phyloP scores from a whole-genome alignment of 1,140 invertebrate genomes.

The Monochamus saltuarius region DNA sequence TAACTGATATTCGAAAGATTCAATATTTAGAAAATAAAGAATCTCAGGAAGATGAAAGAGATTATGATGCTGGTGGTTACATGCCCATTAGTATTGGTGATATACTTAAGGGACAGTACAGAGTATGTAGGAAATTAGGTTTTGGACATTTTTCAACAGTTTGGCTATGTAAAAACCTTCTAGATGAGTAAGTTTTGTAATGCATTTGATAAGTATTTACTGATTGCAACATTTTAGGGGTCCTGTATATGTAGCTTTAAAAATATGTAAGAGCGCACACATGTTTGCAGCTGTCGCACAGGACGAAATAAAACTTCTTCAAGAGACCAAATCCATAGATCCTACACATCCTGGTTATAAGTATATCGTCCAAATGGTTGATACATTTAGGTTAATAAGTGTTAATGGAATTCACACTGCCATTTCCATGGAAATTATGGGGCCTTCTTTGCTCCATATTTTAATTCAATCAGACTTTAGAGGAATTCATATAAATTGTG shows the following conservation, averaged over 20 bases:
- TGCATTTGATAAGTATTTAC: slow-evolving; percentile 9
- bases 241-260: slow-evolving; percentile 92
- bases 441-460: slow-evolving; percentile 94
- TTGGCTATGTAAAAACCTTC: slow-evolving; percentile 91
- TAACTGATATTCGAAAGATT: slow-evolving; percentile 40
- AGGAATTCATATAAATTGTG: slow-evolving; percentile 92
- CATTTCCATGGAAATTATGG: slow-evolving; percentile 98
- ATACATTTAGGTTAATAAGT: slow-evolving; percentile 96
- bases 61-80: slow-evolving; percentile 94
- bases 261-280: slow-evolving; percentile 96
- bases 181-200: slow-evolving; percentile 60
- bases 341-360: slow-evolving; percentile 83
- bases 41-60: slow-evolving; percentile 83
- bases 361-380: slow-evolving; percentile 93
- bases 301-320: slow-evolving; percentile 97
- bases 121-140: slow-evolving; percentile 92
- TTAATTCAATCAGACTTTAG: slow-evolving; percentile 97
- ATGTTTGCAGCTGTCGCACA: slow-evolving; percentile 97
- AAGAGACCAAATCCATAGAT: slow-evolving; percentile 88
- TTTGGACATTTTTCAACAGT: slow-evolving; percentile 99
- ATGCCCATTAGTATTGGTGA: slow-evolving; percentile 96
- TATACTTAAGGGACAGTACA: slow-evolving; percentile 86
- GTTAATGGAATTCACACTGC: slow-evolving; percentile 94
- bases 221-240: slow-evolving; percentile 31
- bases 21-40: slow-evolving; percentile 39